These are phyloP conservation scores for Calephelis nemesis DNA, from an alignment of 1,140 invertebrate genomes.

Conservation along the genomic window DNA sequence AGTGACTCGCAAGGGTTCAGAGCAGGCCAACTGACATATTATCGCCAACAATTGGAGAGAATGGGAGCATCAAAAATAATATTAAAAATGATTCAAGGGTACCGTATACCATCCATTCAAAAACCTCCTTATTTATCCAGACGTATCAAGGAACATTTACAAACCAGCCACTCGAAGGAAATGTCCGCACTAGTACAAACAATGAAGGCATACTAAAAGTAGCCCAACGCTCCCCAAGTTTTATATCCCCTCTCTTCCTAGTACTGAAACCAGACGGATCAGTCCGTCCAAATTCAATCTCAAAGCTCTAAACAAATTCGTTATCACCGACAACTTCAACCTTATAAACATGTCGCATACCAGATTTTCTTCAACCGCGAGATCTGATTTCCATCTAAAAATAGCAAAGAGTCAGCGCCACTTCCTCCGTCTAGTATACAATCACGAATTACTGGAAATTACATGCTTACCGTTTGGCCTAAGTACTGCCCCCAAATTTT, in stretches of 20 bases:
- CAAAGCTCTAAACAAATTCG: constrained; percentile 39
- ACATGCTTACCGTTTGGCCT: constrained; percentile 50
- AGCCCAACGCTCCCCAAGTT: not conserved
- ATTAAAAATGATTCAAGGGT: constrained; percentile 34
- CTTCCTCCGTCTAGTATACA: not conserved
- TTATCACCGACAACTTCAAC: constrained; percentile 25
- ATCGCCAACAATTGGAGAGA: constrained; percentile 19
- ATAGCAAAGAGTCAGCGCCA: not conserved
- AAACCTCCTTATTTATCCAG: constrained; percentile 26
- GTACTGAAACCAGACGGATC: too few species aligned
- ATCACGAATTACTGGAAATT: constrained; percentile 39
- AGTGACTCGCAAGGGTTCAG: too few species aligned
- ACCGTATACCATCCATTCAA: constrained; percentile 32
- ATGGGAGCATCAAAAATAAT: constrained; percentile 30
- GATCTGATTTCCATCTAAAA: constrained; percentile 42
- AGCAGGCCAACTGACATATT: constrained; percentile 25
- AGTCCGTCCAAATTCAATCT: too few species aligned
- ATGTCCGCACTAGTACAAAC: not conserved
- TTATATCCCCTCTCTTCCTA: too few species aligned
- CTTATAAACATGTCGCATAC: constrained; percentile 32
- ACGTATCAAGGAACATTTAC: not conserved
- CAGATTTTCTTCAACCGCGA: constrained; percentile 28
- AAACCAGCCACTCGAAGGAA: too few species aligned
- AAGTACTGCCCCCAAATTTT: constrained; percentile 34
- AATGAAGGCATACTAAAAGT: constrained; percentile 26